Evolutionary conservation across 2,113 vertebrate genomes (phyloP).

Genomic region (Corythoichthys intestinalis): DNA sequence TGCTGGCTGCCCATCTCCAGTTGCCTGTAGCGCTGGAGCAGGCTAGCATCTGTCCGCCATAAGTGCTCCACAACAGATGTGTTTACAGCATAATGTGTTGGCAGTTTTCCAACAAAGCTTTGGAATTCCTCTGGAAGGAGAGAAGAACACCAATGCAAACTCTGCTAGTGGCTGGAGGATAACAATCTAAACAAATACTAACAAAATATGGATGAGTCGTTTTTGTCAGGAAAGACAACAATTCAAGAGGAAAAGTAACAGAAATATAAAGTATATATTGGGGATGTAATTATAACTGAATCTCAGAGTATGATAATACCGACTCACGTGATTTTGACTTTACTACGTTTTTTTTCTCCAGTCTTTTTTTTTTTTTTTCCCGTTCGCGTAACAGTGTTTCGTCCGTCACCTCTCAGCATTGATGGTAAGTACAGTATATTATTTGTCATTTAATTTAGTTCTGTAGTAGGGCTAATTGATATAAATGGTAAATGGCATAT

Average conservation of each 20-base stretch:
- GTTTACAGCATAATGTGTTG: conserved; percentile 72
- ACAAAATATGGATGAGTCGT: conserved; percentile 10
- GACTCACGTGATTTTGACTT: no score
- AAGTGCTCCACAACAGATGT: conserved; percentile 71
- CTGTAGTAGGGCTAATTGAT: no score
- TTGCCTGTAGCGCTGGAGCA: conserved; percentile 74
- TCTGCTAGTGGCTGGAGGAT: conserved; percentile 26
- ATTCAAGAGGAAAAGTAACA: conserved; percentile 21
- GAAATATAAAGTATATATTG: background rate
- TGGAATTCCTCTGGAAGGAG: conserved; percentile 75
- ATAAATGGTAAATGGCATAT: no score
- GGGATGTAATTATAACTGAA: no score
- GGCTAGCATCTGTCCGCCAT: conserved; percentile 68
- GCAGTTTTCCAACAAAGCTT: conserved; percentile 72
- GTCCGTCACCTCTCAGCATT: no score
- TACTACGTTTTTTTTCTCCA: no score
- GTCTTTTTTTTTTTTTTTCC: no score
- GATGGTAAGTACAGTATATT: no score
- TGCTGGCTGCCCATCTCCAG: conserved; percentile 65
- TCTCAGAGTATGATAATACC: no score
- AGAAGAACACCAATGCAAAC: conserved; percentile 45
- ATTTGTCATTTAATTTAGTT: no score
- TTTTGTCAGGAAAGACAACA: conserved; percentile 45
- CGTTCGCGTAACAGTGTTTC: no score
- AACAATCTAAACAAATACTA: conserved; percentile 10